Percentiles rank a stretch among this genome's conserved stretches.
These are phyloP conservation scores for Acromyrmex heyeri DNA, from an alignment of 1,140 invertebrate genomes.

Conservation along the genomic window DNA sequence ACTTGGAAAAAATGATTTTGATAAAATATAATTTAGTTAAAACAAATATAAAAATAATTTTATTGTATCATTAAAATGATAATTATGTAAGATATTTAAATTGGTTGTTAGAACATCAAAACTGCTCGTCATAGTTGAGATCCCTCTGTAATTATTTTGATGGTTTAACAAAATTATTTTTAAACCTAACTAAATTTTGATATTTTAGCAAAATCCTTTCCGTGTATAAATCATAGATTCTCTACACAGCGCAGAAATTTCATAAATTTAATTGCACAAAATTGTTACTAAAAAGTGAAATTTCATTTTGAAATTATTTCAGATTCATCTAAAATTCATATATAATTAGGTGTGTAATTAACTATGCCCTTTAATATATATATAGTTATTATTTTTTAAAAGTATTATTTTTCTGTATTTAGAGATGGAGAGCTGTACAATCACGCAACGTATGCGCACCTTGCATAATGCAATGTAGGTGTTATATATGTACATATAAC, in stretches of 20 bases:
- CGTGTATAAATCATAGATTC: not conserved
- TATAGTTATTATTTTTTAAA: not conserved
- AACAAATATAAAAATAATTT: too few relatives aligned
- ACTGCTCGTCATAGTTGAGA: too few relatives aligned
- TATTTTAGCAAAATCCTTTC: too few relatives aligned
- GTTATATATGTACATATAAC: slow-evolving; percentile 10
- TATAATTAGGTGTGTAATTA: not conserved
- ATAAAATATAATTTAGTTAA: too few relatives aligned
- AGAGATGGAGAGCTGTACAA: not conserved
- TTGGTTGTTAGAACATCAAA: too few relatives aligned
- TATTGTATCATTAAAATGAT: too few relatives aligned
- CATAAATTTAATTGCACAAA: not conserved
- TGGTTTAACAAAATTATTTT: too few relatives aligned
- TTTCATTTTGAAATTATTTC: not conserved
- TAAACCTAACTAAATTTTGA: too few relatives aligned
- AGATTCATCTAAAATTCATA: not conserved
- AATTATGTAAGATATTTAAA: too few relatives aligned
- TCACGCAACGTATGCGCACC: not conserved
- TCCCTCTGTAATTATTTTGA: too few relatives aligned
- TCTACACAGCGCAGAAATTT: not conserved
- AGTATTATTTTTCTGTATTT: not conserved
- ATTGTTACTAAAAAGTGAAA: not conserved
- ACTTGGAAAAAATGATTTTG: too few relatives aligned
- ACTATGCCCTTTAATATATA: not conserved
- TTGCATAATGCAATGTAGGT: slow-evolving; percentile 14